These are phyloP conservation scores for Nanger granti DNA, from an alignment of 2,113 vertebrate species.

Conservation along the genomic window DNA sequence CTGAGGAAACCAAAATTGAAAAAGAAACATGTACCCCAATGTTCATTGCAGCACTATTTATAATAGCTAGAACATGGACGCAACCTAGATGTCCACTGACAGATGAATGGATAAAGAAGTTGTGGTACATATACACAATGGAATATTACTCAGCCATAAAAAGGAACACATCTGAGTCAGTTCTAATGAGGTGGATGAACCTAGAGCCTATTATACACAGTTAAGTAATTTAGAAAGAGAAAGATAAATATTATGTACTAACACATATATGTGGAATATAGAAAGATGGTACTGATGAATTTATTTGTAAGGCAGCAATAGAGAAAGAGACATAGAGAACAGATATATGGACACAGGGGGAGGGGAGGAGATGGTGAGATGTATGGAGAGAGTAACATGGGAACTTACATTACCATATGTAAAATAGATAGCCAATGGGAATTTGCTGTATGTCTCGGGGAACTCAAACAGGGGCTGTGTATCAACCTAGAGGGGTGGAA, in stretches of 20 bases:
- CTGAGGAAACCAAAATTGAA: not conserved
- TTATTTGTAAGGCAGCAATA: not conserved
- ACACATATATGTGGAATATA: not conserved
- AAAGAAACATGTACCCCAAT: not conserved
- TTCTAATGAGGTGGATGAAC: not conserved
- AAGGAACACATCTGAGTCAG: not conserved
- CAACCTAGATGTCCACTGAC: not conserved
- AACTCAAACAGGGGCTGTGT: not conserved
- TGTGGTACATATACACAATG: not conserved
- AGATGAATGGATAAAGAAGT: not conserved
- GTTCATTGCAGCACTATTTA: not conserved
- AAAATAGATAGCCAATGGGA: not conserved
- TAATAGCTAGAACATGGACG: not conserved
- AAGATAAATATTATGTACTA: not conserved
- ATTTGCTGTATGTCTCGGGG: not conserved
- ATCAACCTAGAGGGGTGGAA: not conserved
- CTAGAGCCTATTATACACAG: not conserved
- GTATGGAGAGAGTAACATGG: not conserved
- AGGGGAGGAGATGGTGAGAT: not conserved
- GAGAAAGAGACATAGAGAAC: not conserved
- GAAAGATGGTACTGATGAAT: not conserved
- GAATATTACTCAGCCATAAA: not conserved
- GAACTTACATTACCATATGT: not conserved
- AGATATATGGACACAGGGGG: not conserved
- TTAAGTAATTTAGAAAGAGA: not conserved